These are phyloP conservation scores for Anoplolepis gracilipes DNA, from an alignment of 1,140 invertebrate genomes.

Conservation along the genomic window DNA sequence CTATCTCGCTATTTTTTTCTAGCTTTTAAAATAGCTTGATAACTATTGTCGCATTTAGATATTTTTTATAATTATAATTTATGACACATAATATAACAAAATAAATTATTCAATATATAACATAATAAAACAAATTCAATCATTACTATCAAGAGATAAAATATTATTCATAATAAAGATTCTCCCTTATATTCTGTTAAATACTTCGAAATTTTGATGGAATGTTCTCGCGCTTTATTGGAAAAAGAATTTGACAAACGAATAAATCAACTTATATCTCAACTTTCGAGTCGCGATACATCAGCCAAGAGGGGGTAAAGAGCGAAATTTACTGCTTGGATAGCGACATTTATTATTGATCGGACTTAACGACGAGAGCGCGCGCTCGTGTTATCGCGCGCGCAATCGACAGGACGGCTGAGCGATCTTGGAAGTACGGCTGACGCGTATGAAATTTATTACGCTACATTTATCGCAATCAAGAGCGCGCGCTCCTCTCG, in stretches of 20 bases:
- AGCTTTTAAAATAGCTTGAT: neutral
- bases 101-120: neutral
- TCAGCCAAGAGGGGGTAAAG: neutral
- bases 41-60: neutral
- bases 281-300: neutral
- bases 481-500: conserved; percentile 32
- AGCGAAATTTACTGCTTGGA: conserved; percentile 43
- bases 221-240: neutral
- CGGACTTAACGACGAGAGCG: conserved; percentile 53
- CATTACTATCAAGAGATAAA: neutral
- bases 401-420: conserved; percentile 34
- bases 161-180: neutral
- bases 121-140: neutral
- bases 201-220: neutral
- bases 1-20: neutral
- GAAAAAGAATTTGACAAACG: neutral
- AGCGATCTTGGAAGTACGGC: conserved; percentile 49
- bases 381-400: conserved; percentile 36
- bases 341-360: conserved; percentile 61
- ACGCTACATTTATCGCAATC: conserved; percentile 62
- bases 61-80: neutral
- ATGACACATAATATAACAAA: neutral
- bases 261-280: conserved; percentile 24
- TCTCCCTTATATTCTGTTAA: neutral
- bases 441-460: conserved; percentile 63